Evolutionary conservation across 2,797 vertebrate genomes (phyloP), one percentile per base, ranked within the genome.

Genomic region (Prionace glauca): DNA sequence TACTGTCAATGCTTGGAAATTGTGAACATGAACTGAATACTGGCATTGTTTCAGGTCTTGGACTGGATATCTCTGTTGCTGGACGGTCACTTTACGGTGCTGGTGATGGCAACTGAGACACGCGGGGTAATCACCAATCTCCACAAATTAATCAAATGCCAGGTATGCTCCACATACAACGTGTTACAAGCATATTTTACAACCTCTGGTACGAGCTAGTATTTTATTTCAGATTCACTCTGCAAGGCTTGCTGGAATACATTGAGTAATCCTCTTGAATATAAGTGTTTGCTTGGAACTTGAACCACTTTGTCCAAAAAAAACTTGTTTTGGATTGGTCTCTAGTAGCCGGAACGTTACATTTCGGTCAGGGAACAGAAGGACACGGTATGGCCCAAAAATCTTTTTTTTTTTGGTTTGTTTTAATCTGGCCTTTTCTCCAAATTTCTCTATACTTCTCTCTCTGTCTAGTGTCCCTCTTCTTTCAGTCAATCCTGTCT

Each of bases 21-120:
- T 10, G 12, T n/a, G 71, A 95, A 74, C 69, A 94, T 69, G 7
- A 29, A 32, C 18, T n/a, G 65, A 29, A 26, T 29, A 0, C 26
- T n/a, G 71, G 12, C 93, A 77, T 96, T 3, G 95, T 56, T 96
- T 91, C 96, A 99, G 99, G 97, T 99, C 95, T 97, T 99, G 98
- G 99, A 99, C 95, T 99, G 99, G 99, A 98, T 99, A 86, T 98
- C 98, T 96, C 97, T 99, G 56, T 94, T 99, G 90, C 97, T 99
- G 86, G 99, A 99, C 96, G 98, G 99, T 95, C 98, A 99, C 95
- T 99, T 99, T 97, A 98, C 98, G 0, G 98, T 99, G 72, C 97
- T 99, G 95, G 98, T 99, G 95, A 98, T 99, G 98, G 97, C 98
- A 95, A 98, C 98, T 96, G 98, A 99, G 97, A 98, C 98, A 79